Base-by-base conservation (phyloP, 2,797 vertebrate species). In the Acanthiza pusilla region DNA sequence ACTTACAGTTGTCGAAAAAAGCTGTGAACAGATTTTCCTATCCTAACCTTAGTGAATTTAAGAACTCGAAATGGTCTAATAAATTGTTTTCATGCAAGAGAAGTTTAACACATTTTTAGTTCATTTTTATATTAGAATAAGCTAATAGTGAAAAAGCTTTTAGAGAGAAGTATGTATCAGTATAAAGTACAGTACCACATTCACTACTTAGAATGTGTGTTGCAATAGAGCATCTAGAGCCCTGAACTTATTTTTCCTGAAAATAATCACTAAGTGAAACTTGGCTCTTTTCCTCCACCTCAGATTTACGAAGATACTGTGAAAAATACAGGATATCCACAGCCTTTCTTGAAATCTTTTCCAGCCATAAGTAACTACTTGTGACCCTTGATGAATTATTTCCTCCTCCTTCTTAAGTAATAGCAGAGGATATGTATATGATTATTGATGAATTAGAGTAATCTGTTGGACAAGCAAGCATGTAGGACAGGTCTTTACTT, bases 21-120 rank as follows among this genome's bases (percentile, higher is more conserved):
- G 5, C 21, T 50, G 15, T 5, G 6, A 54, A 38, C 4, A 43
- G 55, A 19, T 89, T 87, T 81, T 84, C 27, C 36, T 1, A 1
- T 27, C 48, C 36, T 48, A 76, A 25, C 5, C 51, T 65, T 18
- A 78, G 36, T 60, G 19, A 62, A 53, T 85, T 88, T 80, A 76
- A 71, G 79, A 94, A 72, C 57, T 83, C 86, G 54, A 81, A 84
- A 84, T 36, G 8, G 21, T 72, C 68, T 85, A 57, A 89, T 51
- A 21, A 61, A 76, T 50, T 15, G 3, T n/a, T 67, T 23, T 78
- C 1, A 3, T 40, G 22, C 53, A 79, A 43, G 8, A 82, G 34
- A 68, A 88, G 83, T 0, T 22, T 43, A 77, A 79, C 8, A 63
- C 3, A 26, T 38, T 61, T 63, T 68, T 55, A 17, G 7, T 65